These are phyloP conservation scores for Diabrotica virgifera DNA, from an alignment of 1,140 invertebrate species.

Conservation along the genomic window DNA sequence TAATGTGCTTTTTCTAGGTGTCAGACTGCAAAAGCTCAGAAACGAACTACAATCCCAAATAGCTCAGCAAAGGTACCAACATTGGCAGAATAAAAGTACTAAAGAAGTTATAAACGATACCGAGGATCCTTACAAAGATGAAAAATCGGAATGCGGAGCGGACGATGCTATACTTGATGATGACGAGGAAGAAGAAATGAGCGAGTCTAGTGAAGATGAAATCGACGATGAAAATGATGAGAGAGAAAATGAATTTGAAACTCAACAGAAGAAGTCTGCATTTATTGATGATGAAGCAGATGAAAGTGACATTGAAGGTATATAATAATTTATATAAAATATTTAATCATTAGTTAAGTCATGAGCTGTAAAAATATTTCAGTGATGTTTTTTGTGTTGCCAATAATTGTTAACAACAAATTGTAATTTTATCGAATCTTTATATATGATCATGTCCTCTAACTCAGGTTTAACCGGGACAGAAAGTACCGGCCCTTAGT, in stretches of 20 bases:
- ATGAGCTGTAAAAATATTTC: no score
- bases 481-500: no score
- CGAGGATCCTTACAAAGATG: constrained; percentile 28
- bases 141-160: constrained; percentile 26
- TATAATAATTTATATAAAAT: constrained; percentile 40
- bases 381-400: no score
- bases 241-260: constrained; percentile 27
- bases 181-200: constrained; percentile 47
- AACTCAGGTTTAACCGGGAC: no score
- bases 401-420: no score
- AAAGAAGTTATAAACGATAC: constrained; percentile 42
- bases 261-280: constrained; percentile 35
- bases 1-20: constrained; percentile 34
- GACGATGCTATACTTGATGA: constrained; percentile 46
- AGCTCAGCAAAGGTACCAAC: constrained; percentile 56
- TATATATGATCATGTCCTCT: no score
- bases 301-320: constrained; percentile 39
- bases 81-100: constrained; percentile 60
- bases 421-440: no score
- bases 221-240: constrained; percentile 39
- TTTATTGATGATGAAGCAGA: constrained; percentile 42
- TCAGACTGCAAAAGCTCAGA: constrained; percentile 55
- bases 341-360: constrained; percentile 36
- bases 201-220: constrained; percentile 41
- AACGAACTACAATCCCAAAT: constrained; percentile 64